Base-by-base conservation (phyloP, 2,888 invertebrate species). In the Platycheirus albimanus region DNA sequence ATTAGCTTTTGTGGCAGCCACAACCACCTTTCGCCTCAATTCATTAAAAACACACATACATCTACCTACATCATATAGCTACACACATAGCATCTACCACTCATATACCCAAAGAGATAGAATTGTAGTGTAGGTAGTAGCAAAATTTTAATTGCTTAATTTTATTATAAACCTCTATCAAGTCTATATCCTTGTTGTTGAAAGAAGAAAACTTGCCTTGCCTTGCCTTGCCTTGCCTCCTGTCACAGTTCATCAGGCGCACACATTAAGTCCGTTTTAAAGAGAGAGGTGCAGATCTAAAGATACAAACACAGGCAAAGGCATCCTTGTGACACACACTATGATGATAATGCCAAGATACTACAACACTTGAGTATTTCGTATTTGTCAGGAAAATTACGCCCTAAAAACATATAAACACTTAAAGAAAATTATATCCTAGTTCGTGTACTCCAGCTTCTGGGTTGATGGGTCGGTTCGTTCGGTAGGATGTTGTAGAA, bases 91-190 rank as follows among this genome's bases (percentile, higher is more conserved):
- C n/a, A n/a, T n/a, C n/a, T n/a, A n/a, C n/a, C 13, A 69, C 17
- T 13, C 43, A 30, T 8, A 54, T 43, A 47, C 36, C 11, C 5
- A 10, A 8, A 17, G 13, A 49, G 33, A 28, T n/a, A 8, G 3
- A 13, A 30, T 8, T 45, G 13, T 47, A 63, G 43, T 19, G 30
- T 38, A 67, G 28, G 49, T 58, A 67, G 36, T 45, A 33, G 24
- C 13, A 49, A 66, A 52, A 77, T 71, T 77, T 78, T 83, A 83
- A 83, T 78, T 83, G 83, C 83, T 83, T 83, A 83, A 83, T 83
- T 83, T 83, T 74, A 83, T 83, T 83, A 72, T 72, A 47, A 78
- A 78, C 83, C 78, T 78, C 69, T 74, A 74, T 83, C 83, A 78
- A 78, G 67, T 78, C 69, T 67, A 69, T 77, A 69, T 66, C 58